Percentiles rank a stretch among this genome's conserved stretches.
These are phyloP conservation scores for Aurelia aurita DNA, from an alignment of 30 jellyfish, hydroid and myxozoan species.

Conservation along the genomic window DNA sequence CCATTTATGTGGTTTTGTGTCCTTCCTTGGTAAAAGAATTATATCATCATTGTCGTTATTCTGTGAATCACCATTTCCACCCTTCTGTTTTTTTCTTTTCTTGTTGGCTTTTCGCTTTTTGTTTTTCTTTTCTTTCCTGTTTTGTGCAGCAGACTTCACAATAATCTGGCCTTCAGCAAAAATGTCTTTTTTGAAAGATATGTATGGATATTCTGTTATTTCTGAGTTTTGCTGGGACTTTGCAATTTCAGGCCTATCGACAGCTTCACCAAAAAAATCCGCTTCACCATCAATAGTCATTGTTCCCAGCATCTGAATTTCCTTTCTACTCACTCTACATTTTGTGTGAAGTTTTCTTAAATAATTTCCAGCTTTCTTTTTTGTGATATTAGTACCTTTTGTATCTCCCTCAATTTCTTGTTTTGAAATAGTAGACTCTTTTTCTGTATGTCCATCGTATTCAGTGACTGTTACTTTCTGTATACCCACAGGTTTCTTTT, in stretches of 20 bases:
- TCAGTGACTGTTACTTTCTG: neutral
- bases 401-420: neutral
- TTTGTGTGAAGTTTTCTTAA: conserved; percentile 26
- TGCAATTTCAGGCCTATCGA: conserved; percentile 8
- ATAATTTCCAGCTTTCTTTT: conserved; percentile 54
- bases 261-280: conserved; percentile 49
- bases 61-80: neutral
- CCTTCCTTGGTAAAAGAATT: conserved; percentile 28
- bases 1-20: conserved; percentile 58
- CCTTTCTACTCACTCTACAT: conserved; percentile 49
- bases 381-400: neutral
- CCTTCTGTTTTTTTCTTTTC: conserved; percentile 12
- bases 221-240: conserved; percentile 1
- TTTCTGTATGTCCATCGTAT: neutral
- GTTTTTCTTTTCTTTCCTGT: neutral
- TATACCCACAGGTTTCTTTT: neutral
- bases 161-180: neutral
- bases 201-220: neutral
- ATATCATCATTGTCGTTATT: conserved; percentile 16
- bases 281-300: neutral
- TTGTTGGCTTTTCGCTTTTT: conserved; percentile 16
- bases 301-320: conserved; percentile 1
- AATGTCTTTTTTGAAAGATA: neutral
- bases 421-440: neutral
- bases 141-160: neutral